Conservation (phyloP, 2,888 invertebrate genomes). For the Phoenoteleia sp. region DNA sequence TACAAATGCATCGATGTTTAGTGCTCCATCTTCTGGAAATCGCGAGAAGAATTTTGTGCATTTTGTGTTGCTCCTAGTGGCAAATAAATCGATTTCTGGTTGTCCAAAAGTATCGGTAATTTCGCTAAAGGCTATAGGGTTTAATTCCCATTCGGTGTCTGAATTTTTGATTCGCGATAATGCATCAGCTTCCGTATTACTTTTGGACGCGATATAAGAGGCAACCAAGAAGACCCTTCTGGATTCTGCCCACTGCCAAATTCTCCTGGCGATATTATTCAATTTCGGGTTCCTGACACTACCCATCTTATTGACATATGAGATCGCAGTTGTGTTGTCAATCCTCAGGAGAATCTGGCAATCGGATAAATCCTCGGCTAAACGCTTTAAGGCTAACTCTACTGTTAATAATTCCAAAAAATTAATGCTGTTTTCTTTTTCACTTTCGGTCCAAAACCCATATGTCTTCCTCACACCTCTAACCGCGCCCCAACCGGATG, state of each 20-base stretch:
- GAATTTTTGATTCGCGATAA: constrained; percentile 71
- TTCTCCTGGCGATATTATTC: constrained; percentile 36
- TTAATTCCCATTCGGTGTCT: constrained; percentile 62
- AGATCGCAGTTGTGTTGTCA: constrained; percentile 66
- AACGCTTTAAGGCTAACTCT: constrained; percentile 28
- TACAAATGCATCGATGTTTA: constrained; percentile 75
- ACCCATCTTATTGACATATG: constrained; percentile 6
- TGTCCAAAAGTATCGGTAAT: constrained; percentile 19
- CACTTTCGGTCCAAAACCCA: constrained; percentile 34
- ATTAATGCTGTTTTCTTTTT: constrained; percentile 66
- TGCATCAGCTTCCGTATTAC: constrained; percentile 75
- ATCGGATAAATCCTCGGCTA: constrained; percentile 22
- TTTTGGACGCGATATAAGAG: constrained; percentile 78
- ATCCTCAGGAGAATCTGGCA: constrained; percentile 59
- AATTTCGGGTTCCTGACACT: neutral
- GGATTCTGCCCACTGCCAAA: constrained; percentile 70
- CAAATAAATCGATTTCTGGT: constrained; percentile 76
- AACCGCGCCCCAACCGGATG: constrained; percentile 26
- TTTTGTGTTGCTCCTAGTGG: constrained; percentile 73
- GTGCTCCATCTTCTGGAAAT: constrained; percentile 68
- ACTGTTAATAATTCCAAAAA: constrained; percentile 67
- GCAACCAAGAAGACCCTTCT: constrained; percentile 63
- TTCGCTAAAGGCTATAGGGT: neutral
- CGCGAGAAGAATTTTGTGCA: constrained; percentile 75
- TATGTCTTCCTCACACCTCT: neutral